Evolutionary conservation across 2,888 invertebrate genomes (phyloP).

Genomic region (Chalcosyrphus nemorum): DNA sequence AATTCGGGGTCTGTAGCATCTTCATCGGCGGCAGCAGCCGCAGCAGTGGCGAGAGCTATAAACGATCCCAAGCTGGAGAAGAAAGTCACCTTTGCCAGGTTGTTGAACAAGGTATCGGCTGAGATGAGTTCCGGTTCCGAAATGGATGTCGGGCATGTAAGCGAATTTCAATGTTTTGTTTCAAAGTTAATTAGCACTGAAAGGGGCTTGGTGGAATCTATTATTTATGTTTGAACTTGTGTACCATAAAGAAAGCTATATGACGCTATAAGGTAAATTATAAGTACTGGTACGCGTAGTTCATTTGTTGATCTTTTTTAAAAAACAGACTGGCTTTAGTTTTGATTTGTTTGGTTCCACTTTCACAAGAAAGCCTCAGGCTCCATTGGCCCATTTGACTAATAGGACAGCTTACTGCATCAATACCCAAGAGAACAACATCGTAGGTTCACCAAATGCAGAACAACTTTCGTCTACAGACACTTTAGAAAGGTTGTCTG

Average conservation of each 20-base stretch:
- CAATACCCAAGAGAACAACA: too few species aligned
- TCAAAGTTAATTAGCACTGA: neutral
- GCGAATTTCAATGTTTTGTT: neutral
- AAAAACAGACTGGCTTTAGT: too few species aligned
- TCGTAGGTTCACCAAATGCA: too few species aligned
- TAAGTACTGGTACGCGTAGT: too few species aligned
- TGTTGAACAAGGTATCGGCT: constrained; percentile 89
- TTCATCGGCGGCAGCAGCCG: constrained; percentile 82
- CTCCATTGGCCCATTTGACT: too few species aligned
- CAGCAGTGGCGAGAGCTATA: constrained; percentile 83
- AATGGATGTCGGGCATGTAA: constrained; percentile 84
- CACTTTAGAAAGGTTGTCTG: too few species aligned
- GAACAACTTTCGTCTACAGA: too few species aligned
- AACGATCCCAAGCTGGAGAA: constrained; percentile 89
- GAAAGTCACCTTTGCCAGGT: constrained; percentile 89
- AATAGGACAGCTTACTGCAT: too few species aligned
- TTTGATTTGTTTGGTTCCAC: too few species aligned
- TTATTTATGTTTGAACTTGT: neutral
- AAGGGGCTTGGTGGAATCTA: neutral
- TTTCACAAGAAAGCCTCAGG: too few species aligned
- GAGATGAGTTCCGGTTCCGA: constrained; percentile 91
- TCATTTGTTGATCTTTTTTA: too few species aligned
- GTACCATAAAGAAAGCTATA: neutral
- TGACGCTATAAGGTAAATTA: too few species aligned
- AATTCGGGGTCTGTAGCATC: constrained; percentile 82